These are phyloP conservation scores for Diarsia rubi DNA, from an alignment of 2,888 invertebrate genomes.

Conservation along the genomic window DNA sequence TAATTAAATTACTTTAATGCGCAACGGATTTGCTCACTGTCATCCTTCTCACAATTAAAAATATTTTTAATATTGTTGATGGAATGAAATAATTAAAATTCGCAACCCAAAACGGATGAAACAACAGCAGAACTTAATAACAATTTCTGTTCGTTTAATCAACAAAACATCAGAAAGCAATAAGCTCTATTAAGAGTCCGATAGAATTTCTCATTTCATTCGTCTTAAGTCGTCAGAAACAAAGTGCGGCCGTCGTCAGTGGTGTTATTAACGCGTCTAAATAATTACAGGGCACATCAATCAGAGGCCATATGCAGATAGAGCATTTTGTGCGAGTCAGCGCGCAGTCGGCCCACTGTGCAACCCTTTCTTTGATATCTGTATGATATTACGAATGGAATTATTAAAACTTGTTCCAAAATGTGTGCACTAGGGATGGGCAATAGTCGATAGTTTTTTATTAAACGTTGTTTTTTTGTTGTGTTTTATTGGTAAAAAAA, in stretches of 20 bases:
- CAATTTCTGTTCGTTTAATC: slow-evolving; percentile 86
- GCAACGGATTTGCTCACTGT: slow-evolving; percentile 66
- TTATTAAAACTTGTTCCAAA: slow-evolving; percentile 82
- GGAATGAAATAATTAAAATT: slow-evolving; percentile 75
- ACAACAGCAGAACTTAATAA: slow-evolving; percentile 77
- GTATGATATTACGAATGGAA: slow-evolving; percentile 88
- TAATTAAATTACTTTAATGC: slow-evolving; percentile 76
- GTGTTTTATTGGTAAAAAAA: not conserved
- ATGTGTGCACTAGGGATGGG: slow-evolving; percentile 74
- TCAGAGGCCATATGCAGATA: slow-evolving; percentile 90
- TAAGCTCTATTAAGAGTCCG: slow-evolving; percentile 88
- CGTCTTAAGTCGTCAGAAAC: slow-evolving; percentile 90
- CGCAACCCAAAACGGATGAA: slow-evolving; percentile 76
- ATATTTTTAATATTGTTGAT: slow-evolving; percentile 54
- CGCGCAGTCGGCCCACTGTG: slow-evolving; percentile 86
- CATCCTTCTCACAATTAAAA: slow-evolving; percentile 53
- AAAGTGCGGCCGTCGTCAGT: slow-evolving; percentile 89
- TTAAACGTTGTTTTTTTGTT: not conserved
- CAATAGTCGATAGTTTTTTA: slow-evolving; percentile 61
- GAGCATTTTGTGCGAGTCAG: slow-evolving; percentile 90
- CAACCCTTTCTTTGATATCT: slow-evolving; percentile 90
- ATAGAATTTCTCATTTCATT: slow-evolving; percentile 90
- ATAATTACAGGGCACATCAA: slow-evolving; percentile 91
- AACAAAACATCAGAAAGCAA: slow-evolving; percentile 89
- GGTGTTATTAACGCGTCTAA: slow-evolving; percentile 91